Evolutionary conservation across 2,797 vertebrate genomes (phyloP).

Genomic region (Pipistrellus nathusii): DNA sequence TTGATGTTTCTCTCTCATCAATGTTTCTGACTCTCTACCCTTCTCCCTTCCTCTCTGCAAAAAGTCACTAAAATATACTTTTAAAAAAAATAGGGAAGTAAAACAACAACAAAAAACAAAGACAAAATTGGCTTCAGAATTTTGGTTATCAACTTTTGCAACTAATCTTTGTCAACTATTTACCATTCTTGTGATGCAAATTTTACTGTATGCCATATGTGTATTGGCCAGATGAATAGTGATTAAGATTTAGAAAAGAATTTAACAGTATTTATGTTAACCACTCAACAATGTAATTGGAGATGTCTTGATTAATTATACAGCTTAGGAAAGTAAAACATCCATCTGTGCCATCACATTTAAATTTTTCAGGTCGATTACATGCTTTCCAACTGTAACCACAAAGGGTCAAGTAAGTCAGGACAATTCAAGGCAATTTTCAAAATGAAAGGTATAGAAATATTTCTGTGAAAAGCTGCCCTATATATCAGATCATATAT

Average conservation of each 20-base stretch:
- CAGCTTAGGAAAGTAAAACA: constrained; percentile 6
- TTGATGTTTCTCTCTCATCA: no score
- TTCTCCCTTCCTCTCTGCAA: no score
- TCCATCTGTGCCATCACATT: not conserved
- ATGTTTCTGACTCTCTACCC: no score
- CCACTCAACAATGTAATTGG: constrained; percentile 40
- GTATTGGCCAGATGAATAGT: constrained; percentile 45
- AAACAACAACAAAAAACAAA: not conserved
- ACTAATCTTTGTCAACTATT: not conserved
- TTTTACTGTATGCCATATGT: not conserved
- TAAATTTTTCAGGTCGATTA: not conserved
- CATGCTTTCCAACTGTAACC: not conserved
- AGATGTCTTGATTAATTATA: constrained; percentile 65
- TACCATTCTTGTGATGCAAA: not conserved
- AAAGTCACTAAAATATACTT: no score
- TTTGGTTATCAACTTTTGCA: not conserved
- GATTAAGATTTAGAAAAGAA: constrained; percentile 63
- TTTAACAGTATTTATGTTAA: constrained; percentile 61
- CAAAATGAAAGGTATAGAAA: not conserved
- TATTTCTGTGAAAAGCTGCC: not conserved
- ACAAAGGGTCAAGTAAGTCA: not conserved
- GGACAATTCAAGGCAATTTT: not conserved
- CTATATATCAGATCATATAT: not conserved
- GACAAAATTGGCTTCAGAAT: not conserved
- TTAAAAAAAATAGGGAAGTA: not conserved